Evolutionary conservation across 2,113 vertebrate species (phyloP), one percentile per base, ranked within the genome.

Genomic region (Mionectes macconnelli): DNA sequence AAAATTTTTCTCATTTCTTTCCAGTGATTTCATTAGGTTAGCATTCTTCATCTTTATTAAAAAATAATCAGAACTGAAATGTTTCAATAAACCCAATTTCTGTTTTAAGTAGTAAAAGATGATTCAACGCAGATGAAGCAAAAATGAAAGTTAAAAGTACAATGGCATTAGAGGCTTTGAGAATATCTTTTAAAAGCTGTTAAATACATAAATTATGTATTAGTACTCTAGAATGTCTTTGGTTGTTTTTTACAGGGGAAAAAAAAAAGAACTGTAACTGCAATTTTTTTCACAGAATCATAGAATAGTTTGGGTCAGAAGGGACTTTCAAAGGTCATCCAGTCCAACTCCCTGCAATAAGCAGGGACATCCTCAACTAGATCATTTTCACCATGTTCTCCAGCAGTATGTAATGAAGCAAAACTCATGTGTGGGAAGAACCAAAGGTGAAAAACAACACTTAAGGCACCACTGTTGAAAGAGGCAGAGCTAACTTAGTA

Each of bases 1-100:
- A 28, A 8, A 8, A 84, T 81, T 91, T 96, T 96, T 92, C 84
- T 97, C 84, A 97, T 97, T 97, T 96, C 94, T 78, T 96, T 66
- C 68, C 73, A 82, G 91, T 94, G 84, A 93, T 97, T 97, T 97
- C 88, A 96, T 94, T 97, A 96, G 80, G 92, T 93, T 96, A 87
- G 92, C 86, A 74, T 97, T 95, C 96, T 90, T 96, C 95, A 96
- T 95, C 95, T 95, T 96, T 97, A 97, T 97, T 97, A 97, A 96
- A 77, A 97, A 95, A 73, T 88, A 95, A 86, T 95, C 87, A 97
- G 94, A 97, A 97, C 81, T 89, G 95, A 95, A 97, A 97, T 96
- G 84, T 97, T 97, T 97, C 93, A 96, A 93, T 95, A 96, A 96
- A 94, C 86, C 27, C 53, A 94, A 87, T 95, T 97, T 97, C 97